Evolutionary conservation across 2,888 invertebrate species (phyloP).

Genomic region (Parnassius glacialis): DNA sequence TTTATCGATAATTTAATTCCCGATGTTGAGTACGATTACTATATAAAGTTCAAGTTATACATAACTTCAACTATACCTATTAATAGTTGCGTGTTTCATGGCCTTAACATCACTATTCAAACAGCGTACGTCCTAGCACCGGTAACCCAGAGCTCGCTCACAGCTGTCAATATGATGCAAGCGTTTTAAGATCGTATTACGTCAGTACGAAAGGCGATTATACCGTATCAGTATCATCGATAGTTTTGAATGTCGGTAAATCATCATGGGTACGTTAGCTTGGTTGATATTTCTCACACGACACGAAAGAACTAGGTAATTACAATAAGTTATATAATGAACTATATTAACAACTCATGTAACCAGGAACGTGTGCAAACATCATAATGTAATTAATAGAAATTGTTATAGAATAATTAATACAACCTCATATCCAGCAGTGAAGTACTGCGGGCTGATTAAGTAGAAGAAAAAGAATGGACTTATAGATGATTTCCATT

Average conservation of each 20-base stretch:
- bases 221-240: background rate
- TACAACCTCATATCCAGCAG: too few species aligned
- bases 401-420: too few species aligned
- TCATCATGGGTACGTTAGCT: conserved; percentile 6
- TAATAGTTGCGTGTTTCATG: conserved; percentile 2
- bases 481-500: too few species aligned
- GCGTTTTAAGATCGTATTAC: conserved; percentile 2
- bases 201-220: background rate
- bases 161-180: background rate
- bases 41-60: too few species aligned
- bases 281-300: conserved; percentile 10
- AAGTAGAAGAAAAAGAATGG: too few species aligned
- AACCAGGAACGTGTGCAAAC: too few species aligned
- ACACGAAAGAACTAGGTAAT: conserved; percentile 6
- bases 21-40: too few species aligned
- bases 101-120: conserved; percentile 19
- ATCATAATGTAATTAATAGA: too few species aligned
- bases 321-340: background rate
- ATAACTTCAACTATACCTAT: too few species aligned
- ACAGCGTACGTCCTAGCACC: conserved; percentile 6
- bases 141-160: conserved; percentile 2
- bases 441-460: too few species aligned
- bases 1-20: too few species aligned
- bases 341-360: too few species aligned
- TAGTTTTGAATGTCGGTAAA: background rate